These are phyloP conservation scores for Phodopus roborovskii DNA, from an alignment of 2,113 vertebrate genomes.

Conservation along the genomic window DNA sequence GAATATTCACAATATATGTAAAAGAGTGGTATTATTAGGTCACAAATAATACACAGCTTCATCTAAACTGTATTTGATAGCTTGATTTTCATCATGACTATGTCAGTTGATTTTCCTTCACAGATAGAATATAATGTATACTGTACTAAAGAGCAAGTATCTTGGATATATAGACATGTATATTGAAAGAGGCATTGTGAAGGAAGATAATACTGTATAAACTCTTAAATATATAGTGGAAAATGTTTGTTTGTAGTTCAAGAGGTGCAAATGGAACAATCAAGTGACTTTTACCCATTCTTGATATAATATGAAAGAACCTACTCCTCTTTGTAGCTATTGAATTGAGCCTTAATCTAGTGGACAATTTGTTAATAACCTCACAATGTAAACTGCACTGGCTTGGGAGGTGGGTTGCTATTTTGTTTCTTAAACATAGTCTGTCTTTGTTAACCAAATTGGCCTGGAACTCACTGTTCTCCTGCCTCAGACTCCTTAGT, in stretches of 20 bases:
- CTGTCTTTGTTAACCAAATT: neutral
- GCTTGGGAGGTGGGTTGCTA: neutral
- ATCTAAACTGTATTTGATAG: neutral
- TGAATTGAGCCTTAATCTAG: neutral
- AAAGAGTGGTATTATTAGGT: neutral
- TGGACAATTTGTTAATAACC: neutral
- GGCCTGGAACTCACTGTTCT: neutral
- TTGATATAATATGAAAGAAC: neutral
- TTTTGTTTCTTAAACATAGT: neutral
- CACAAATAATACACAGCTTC: neutral
- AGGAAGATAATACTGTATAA: conserved; percentile 23
- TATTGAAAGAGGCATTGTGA: neutral
- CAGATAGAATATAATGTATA: neutral
- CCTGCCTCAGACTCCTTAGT: neutral
- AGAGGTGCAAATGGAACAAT: neutral
- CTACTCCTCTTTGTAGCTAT: neutral
- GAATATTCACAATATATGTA: neutral
- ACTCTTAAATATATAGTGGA: neutral
- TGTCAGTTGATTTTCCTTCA: neutral
- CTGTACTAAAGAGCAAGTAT: neutral
- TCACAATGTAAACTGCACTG: neutral
- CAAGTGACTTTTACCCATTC: neutral
- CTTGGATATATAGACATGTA: neutral
- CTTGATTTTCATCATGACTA: neutral
- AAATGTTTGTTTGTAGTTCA: neutral